A percentile compares a stretch with the other conserved stretches of the same genome.
These are phyloP conservation scores for Todus mexicanus DNA, from an alignment of 2,797 vertebrate species.

Conservation along the genomic window DNA sequence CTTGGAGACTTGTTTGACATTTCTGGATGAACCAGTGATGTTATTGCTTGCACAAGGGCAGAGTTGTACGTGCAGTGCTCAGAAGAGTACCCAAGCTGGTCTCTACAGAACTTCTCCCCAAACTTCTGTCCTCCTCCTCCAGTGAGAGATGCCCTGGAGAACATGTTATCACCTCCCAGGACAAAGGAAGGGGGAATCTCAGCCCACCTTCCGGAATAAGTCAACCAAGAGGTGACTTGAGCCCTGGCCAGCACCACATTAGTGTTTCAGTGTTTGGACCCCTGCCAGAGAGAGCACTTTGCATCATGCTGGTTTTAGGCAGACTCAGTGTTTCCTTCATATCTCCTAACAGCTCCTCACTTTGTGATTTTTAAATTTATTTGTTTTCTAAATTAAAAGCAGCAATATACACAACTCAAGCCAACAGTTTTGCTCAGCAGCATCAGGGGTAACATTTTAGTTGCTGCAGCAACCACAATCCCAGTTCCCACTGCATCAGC, in stretches of 20 bases:
- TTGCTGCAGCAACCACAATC: background rate
- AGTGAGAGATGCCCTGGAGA: background rate
- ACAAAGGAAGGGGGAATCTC: background rate
- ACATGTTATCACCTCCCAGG: accelerated
- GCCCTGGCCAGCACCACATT: background rate
- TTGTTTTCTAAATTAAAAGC: no score
- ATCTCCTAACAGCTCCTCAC: background rate
- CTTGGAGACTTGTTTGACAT: background rate
- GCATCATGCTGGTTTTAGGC: background rate
- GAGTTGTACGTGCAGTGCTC: background rate
- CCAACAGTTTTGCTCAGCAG: background rate
- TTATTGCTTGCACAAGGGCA: background rate
- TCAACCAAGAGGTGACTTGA: background rate
- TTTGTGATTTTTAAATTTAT: background rate
- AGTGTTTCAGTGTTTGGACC: background rate
- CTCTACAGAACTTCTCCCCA: background rate
- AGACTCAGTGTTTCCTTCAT: background rate
- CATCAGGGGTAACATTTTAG: background rate
- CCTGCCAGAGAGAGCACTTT: background rate
- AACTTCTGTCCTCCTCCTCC: background rate
- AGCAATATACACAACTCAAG: background rate
- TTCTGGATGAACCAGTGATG: background rate
- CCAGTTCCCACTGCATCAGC: background rate
- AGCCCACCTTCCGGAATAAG: background rate
- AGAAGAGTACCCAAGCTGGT: background rate